Evolutionary conservation across 2,888 invertebrate species (phyloP), one percentile per base, ranked within the genome.

Genomic region (Trissolcus japonicus): DNA sequence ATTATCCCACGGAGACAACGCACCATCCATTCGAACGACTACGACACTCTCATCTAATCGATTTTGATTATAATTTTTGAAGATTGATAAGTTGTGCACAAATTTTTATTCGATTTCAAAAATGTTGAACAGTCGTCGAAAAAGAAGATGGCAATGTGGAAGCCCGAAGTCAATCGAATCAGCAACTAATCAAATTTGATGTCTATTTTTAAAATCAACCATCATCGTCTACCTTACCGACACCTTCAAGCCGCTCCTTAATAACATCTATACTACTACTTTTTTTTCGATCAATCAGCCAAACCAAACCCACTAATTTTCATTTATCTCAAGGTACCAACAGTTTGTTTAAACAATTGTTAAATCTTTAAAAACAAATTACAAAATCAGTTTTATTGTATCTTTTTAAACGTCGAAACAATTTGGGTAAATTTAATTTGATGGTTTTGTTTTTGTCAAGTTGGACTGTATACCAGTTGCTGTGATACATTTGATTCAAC

Each of bases 261-360:
- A 73, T 60, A 73, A 35, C 35, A 35, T 35, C 35, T 66, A 55
- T 73, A 66, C 55, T 85, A 84, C 82, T 80, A 86, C 83, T 84
- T 87, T 85, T 86, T 84, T 87, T 85, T 86, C 86, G 86, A 86
- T 73, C 73, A 66, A 73, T 73, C 65, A 60, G 17, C 53, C n/a
- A 46, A 59, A 66, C 60, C 76, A 61, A 73, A 73, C 73, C 65
- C 66, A 35, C 35, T 35, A 9, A 35, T 35, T 35, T 35, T 35
- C 35, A 35, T 35, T 35, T 35, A 35, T 9, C 35, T 9, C 35
- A 35, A 35, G 35, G 7, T 35, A 35, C 11, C 11, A 35, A 35
- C n/a, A 14, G 1, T 46, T 46, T 46, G 6, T 46, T 46, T 46
- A 4, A 46, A 14, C n/a, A 9, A 41, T 41, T 9, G 1, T 21